Evolutionary conservation across 2,113 vertebrate genomes (phyloP).

Genomic region (Aegithalos caudatus): DNA sequence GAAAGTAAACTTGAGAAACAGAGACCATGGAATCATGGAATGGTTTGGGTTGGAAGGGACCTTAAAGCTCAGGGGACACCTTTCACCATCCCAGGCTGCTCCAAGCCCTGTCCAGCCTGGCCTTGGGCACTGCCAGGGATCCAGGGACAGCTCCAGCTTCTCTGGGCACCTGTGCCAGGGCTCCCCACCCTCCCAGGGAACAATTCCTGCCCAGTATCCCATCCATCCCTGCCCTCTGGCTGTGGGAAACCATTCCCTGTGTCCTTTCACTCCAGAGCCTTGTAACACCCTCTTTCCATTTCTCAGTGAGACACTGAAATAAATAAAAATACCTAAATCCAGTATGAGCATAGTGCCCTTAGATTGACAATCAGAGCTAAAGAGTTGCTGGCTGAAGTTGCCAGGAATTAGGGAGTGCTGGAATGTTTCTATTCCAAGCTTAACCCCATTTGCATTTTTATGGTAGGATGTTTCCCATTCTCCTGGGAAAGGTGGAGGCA

Average conservation of each 20-base stretch:
- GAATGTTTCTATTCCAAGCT: background rate
- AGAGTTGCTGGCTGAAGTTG: background rate
- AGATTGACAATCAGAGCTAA: background rate
- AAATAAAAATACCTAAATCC: background rate
- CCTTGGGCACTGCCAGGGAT: background rate
- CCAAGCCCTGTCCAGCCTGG: background rate
- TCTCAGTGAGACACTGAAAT: background rate
- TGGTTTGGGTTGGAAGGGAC: background rate
- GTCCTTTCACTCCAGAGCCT: background rate
- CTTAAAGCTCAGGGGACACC: background rate
- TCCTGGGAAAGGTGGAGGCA: background rate
- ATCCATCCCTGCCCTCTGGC: rapidly evolving
- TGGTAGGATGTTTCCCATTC: background rate
- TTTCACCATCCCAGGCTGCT: rapidly evolving
- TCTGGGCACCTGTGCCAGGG: background rate
- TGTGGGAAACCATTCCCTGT: background rate
- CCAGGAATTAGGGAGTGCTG: background rate
- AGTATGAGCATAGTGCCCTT: background rate
- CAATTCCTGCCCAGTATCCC: background rate
- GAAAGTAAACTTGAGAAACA: background rate
- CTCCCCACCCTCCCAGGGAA: rapidly evolving
- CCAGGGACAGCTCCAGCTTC: background rate
- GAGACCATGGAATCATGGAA: background rate
- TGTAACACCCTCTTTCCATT: background rate
- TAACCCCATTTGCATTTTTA: background rate